Evolutionary conservation across 2,797 vertebrate genomes (phyloP).

Genomic region (Podarcis lilfordi): DNA sequence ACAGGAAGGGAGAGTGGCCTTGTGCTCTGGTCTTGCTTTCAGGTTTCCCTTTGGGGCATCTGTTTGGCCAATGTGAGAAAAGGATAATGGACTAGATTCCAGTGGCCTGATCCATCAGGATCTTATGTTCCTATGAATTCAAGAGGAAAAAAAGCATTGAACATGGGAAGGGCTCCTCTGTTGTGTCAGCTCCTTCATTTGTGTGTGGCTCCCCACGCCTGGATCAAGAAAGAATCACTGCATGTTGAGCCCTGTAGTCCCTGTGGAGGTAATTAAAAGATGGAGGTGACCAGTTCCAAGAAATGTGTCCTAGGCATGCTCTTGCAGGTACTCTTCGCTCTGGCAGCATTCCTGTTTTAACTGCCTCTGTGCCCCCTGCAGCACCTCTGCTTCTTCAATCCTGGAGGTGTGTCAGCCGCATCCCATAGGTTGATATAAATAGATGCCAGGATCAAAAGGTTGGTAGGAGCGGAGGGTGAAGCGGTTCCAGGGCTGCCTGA

Average conservation of each 20-base stretch:
- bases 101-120: too few relatives aligned
- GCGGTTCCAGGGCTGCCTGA: conserved; percentile 18
- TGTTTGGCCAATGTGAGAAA: too few relatives aligned
- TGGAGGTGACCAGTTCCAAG: not conserved
- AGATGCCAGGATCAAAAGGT: conserved; percentile 7
- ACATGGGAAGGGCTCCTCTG: too few relatives aligned
- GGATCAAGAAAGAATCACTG: not conserved
- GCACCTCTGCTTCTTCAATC: conserved; percentile 55
- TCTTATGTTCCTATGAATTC: too few relatives aligned
- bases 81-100: too few relatives aligned
- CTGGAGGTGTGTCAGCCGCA: conserved; percentile 51
- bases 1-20: too few relatives aligned
- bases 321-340: conserved; percentile 5
- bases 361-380: conserved; percentile 42
- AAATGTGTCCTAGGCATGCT: conserved; percentile 41
- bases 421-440: conserved; percentile 15
- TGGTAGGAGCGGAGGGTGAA: not conserved
- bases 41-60: too few relatives aligned
- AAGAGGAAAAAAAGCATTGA: too few relatives aligned
- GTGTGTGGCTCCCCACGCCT: not conserved
- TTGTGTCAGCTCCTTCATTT: not conserved
- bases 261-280: conserved; percentile 37
- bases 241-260: not conserved
- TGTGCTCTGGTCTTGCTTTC: too few relatives aligned
- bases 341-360: not conserved